phyloP scores from a whole-genome alignment of 2,797 vertebrate species.

The Tapirus indicus region DNA sequence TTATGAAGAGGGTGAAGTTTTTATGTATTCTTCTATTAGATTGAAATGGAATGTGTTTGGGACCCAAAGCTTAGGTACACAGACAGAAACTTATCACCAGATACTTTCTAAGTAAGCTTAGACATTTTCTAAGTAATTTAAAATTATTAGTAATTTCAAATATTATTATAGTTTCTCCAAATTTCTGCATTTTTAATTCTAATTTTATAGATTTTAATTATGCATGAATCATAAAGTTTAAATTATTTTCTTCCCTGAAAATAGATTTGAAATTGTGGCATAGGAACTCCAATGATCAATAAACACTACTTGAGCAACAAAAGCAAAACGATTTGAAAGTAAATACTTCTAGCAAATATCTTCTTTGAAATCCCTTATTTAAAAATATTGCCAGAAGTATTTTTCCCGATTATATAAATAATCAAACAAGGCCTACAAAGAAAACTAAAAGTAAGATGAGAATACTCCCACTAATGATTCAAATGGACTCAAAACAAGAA shows the following conservation, averaged over 20 bases:
- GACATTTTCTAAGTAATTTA: conserved; percentile 32
- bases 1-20: neutral
- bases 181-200: conserved; percentile 14
- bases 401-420: neutral
- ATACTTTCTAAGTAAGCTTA: conserved; percentile 33
- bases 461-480: neutral
- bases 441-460: neutral
- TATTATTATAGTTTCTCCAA: neutral
- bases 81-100: neutral
- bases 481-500: neutral
- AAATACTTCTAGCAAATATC: neutral
- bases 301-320: neutral
- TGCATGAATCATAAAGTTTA: conserved; percentile 7
- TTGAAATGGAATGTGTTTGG: conserved; percentile 16
- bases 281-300: neutral
- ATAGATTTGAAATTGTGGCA: neutral
- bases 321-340: neutral
- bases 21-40: neutral
- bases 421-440: neutral
- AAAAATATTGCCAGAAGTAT: neutral
- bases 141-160: conserved; percentile 46
- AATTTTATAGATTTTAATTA: conserved; percentile 36
- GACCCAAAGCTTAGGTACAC: neutral
- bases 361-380: conserved; percentile 36
- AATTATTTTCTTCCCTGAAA: conserved; percentile 21